These are phyloP conservation scores for Ectropis crepuscularia DNA, from an alignment of 2,888 invertebrate species.

Conservation along the genomic window DNA sequence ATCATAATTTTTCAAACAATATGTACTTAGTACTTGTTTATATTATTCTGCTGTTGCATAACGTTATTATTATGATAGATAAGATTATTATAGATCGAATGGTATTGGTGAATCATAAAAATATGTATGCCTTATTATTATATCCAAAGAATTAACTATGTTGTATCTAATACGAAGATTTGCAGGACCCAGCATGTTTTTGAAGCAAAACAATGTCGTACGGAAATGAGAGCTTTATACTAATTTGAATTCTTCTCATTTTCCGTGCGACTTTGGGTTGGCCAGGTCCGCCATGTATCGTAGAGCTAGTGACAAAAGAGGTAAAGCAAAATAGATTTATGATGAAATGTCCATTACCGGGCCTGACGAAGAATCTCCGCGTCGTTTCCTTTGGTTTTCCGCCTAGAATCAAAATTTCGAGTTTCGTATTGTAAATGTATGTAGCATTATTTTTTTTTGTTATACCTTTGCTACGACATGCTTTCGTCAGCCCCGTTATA, in stretches of 20 bases:
- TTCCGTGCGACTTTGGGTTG: background rate
- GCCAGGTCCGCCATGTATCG: slow-evolving; percentile 9
- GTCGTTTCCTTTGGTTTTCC: slow-evolving; percentile 63
- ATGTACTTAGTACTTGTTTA: too few relatives aligned
- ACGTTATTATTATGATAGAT: too few relatives aligned
- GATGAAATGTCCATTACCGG: slow-evolving; percentile 56
- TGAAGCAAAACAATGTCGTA: background rate
- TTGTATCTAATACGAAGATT: too few relatives aligned
- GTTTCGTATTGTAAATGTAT: slow-evolving; percentile 50
- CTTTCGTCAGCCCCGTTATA: slow-evolving; percentile 63
- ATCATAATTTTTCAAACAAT: too few relatives aligned
- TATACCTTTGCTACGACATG: slow-evolving; percentile 53
- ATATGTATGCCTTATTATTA: slow-evolving; percentile 1
- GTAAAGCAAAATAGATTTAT: slow-evolving; percentile 51
- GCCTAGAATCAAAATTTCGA: slow-evolving; percentile 63
- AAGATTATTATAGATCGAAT: too few relatives aligned
- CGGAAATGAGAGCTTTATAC: background rate
- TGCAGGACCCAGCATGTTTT: too few relatives aligned
- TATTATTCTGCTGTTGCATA: too few relatives aligned
- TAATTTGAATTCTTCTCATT: background rate
- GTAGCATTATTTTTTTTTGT: slow-evolving; percentile 44
- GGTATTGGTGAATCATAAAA: background rate
- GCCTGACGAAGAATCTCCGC: slow-evolving; percentile 64
- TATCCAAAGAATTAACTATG: background rate
- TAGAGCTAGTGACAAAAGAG: slow-evolving; percentile 49